Evolutionary conservation across 2,113 vertebrate species (phyloP).

Genomic region (Dipodomys merriami): DNA sequence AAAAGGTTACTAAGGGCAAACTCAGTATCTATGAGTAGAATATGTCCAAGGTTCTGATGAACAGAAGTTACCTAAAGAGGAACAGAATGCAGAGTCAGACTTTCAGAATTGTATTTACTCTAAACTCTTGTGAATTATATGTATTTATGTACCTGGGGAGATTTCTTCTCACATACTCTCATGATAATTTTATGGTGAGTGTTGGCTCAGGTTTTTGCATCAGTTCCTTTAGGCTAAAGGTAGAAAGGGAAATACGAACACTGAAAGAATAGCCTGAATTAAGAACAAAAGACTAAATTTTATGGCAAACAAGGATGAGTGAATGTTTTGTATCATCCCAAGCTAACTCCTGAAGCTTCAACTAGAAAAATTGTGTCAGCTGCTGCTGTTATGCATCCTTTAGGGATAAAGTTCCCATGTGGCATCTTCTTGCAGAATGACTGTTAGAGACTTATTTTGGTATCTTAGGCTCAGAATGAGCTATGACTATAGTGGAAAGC

Average conservation of each 20-base stretch:
- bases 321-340: not conserved
- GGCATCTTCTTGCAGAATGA: not conserved
- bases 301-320: not conserved
- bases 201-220: not conserved
- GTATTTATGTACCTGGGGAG: not conserved
- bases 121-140: conserved; percentile 38
- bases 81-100: conserved; percentile 55
- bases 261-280: not conserved
- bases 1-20: conserved; percentile 31
- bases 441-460: conserved; percentile 3
- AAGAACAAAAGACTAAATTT: not conserved
- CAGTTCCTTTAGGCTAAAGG: conserved; percentile 13
- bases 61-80: conserved; percentile 48
- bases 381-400: not conserved
- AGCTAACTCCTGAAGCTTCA: conserved; percentile 13
- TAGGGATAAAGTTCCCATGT: conserved; percentile 1
- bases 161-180: conserved; percentile 45
- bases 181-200: conserved; percentile 46
- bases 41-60: conserved; percentile 60
- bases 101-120: conserved; percentile 53
- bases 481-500: not conserved
- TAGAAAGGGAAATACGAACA: conserved; percentile 42
- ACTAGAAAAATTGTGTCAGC: conserved; percentile 47
- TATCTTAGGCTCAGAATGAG: conserved; percentile 14
- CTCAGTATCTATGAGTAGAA: conserved; percentile 11